These are phyloP conservation scores for Eulemur albifrons DNA, from an alignment of 2,797 vertebrate genomes.

Conservation along the genomic window DNA sequence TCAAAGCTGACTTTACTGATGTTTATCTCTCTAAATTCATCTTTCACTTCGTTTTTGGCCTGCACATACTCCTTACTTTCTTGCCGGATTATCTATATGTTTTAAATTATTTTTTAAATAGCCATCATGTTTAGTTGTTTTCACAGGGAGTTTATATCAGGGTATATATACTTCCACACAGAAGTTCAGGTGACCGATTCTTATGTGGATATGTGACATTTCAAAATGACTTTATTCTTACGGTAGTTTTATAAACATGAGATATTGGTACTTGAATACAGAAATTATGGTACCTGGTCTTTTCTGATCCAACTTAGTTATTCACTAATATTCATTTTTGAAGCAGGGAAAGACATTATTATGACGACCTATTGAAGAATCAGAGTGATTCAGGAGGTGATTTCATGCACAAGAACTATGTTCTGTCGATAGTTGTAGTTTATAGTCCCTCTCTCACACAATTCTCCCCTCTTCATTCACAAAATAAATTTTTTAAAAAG, in stretches of 20 bases:
- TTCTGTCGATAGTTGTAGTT: not conserved
- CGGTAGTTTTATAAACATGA: not conserved
- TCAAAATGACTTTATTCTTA: not conserved
- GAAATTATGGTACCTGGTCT: not conserved
- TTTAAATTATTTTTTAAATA: not conserved
- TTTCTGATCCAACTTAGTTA: not conserved
- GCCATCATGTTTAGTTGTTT: not conserved
- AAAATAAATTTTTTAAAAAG: not conserved
- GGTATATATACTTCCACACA: not conserved
- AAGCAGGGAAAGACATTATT: not conserved
- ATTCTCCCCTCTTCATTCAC: not conserved
- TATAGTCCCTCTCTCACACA: not conserved
- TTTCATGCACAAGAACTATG: not conserved
- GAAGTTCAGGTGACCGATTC: not conserved
- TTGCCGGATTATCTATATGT: not conserved
- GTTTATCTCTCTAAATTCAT: not conserved
- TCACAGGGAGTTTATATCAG: not conserved
- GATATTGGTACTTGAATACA: not conserved
- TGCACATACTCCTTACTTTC: not conserved
- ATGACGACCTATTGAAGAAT: not conserved
- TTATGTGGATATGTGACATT: not conserved
- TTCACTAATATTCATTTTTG: not conserved
- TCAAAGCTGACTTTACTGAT: not conserved
- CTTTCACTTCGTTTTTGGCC: not conserved
- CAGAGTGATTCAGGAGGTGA: not conserved